Base-by-base conservation (phyloP, 2,113 vertebrate species). In the Cranoglanis bouderius region DNA sequence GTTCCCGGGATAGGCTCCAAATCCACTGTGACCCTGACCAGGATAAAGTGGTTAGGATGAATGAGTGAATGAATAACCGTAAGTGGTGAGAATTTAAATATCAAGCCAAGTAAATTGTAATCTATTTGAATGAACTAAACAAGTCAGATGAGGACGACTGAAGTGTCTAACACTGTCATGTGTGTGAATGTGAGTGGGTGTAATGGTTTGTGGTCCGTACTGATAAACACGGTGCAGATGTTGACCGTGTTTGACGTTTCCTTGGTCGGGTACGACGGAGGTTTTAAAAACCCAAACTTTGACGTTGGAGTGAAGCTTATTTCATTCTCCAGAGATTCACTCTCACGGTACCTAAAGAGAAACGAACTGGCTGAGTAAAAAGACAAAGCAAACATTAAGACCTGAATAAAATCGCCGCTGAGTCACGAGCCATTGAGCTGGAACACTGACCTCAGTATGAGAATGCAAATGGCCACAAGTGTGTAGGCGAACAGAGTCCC, bases 401-500 rank as follows among this genome's bases (percentile, higher is more conserved):
- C 19, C 35, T 40, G 3, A 81, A 63, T 21, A n/a, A 63, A 43
- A 82, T 82, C 1, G 4, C 1, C 38, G 29, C 12, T 24, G 53
- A 26, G 0, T 24, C 53, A 26, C 38, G 21, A 87, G 29, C 70
- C 59, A 32, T 72, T 29, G 35, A 78, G 49, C 29, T 78, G 72
- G 57, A 43, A 85, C 57, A 77, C 87, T 57, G 93, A 98, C 97
- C 97, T 96, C 86, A 97, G 95, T 89, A 98, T 95, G 80, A 98
- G 94, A 90, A 97, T 96, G 88, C 97, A 98, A 91, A 95, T 92
- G 82, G 97, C 96, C 86, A 97, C 97, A 14, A 98, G 94, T 0
- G 96, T 97, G 94, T 97, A 98, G 59, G 96, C 96, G 93, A 98
- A 95, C 81, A 97, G 93, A 0, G 96, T 98, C 77, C 96, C 95